A percentile compares a stretch with the other conserved stretches of the same genome.
phyloP scores from a whole-genome alignment of 2,113 vertebrate species.

The Lepus americanus region DNA sequence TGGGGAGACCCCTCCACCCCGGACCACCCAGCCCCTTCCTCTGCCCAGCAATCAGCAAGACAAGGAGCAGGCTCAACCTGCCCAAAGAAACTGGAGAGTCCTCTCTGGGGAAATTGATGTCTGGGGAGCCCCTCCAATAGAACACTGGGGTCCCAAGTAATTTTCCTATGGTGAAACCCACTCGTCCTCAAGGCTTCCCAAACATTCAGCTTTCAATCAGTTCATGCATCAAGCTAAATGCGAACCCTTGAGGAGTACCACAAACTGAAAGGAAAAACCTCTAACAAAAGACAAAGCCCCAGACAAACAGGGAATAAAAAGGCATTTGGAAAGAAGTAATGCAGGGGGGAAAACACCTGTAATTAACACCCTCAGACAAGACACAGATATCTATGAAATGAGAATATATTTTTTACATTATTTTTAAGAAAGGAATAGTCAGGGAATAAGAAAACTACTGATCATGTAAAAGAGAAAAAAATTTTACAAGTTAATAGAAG shows the following conservation, averaged over 20 bases:
- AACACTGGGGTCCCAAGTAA: neutral
- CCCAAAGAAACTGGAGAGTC: neutral
- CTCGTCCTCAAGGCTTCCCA: neutral
- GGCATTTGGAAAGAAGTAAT: neutral
- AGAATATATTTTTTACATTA: neutral
- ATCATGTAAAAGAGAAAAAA: neutral
- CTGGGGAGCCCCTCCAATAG: neutral
- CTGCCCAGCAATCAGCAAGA: neutral
- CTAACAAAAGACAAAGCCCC: neutral
- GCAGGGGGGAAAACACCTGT: neutral
- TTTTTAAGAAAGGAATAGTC: neutral
- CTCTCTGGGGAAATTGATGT: neutral
- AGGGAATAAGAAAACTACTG: neutral
- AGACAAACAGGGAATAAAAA: neutral
- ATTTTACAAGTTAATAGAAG: neutral
- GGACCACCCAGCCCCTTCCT: neutral
- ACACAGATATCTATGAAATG: neutral
- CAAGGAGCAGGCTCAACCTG: neutral
- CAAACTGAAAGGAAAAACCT: neutral
- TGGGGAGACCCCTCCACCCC: neutral
- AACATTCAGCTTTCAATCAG: neutral
- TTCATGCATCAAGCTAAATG: neutral
- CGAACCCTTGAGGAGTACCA: neutral
- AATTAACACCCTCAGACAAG: neutral
- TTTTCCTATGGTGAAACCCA: neutral